Percentiles rank a stretch among this genome's conserved stretches.
Evolutionary conservation across 2,888 invertebrate species (phyloP).

Genomic region (Stenurella melanura): DNA sequence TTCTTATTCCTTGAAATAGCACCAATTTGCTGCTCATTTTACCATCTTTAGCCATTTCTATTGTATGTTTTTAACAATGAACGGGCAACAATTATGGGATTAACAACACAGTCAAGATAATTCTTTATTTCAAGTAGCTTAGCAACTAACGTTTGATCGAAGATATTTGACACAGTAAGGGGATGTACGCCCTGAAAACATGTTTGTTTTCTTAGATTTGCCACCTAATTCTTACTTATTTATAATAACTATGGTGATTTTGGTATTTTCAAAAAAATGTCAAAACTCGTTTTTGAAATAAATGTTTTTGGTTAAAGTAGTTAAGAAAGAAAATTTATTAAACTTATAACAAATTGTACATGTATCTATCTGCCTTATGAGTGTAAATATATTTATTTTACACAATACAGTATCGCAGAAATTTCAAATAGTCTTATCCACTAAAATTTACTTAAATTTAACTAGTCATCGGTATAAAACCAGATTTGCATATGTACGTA

Average conservation of each 20-base stretch:
- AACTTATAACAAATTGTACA: too few relatives aligned
- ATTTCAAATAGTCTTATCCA: too few relatives aligned
- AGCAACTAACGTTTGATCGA: constrained; percentile 63
- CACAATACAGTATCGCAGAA: too few relatives aligned
- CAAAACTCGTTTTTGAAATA: too few relatives aligned
- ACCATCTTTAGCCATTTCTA: constrained; percentile 46
- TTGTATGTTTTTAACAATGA: constrained; percentile 7
- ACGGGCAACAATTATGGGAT: constrained; percentile 25
- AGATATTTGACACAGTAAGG: constrained; percentile 47
- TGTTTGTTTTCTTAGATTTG: not conserved
- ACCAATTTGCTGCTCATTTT: constrained; percentile 62
- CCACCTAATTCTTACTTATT: not conserved
- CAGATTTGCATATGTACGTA: too few relatives aligned
- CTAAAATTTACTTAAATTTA: too few relatives aligned
- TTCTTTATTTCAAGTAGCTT: constrained; percentile 49
- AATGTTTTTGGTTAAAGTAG: too few relatives aligned
- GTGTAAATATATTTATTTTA: too few relatives aligned
- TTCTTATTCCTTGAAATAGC: constrained; percentile 66
- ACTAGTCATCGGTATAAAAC: too few relatives aligned
- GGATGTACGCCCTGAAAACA: not conserved
- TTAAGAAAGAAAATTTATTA: too few relatives aligned
- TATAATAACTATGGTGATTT: not conserved
- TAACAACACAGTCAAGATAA: constrained; percentile 39
- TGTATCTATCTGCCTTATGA: too few relatives aligned
- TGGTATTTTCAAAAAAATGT: not conserved